Base-by-base conservation (phyloP, 2,113 vertebrate species). In the Pogona vitticeps region DNA sequence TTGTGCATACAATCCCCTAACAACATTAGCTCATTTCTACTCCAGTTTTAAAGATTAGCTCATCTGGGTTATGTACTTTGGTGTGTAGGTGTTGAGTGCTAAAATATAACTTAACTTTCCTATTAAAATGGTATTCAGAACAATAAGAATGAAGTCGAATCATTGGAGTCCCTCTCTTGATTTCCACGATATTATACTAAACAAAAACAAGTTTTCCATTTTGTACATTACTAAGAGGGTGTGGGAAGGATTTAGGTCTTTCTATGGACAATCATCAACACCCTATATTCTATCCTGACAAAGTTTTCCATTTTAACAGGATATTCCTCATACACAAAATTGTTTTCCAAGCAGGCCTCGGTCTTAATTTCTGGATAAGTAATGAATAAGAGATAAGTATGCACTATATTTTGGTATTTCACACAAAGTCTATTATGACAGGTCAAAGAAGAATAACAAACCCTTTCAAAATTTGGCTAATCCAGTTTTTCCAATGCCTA, bases 21-120 rank as follows among this genome's bases (percentile, higher is more conserved):
- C 91, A 96, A 91, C 91, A 94, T 96, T 94, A 95, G 91, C 88
- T 96, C 95, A 95, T 92, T 96, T 95, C 88, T 91, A 85, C 5
- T 0, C 80, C 83, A 82, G 86, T 92, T 86, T 93, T 92, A 70
- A 90, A 93, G 88, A 93, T 96, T 95, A 95, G 90, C 90, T 97
- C 95, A 94, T 96, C 90, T 94, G 86, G 89, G 80, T 89, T 94
- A 86, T 94, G 84, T 77, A 91, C 88, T 95, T 94, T 61, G 80
- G 90, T 94, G 89, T 36, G 31, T 92, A 96, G 94, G 90, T 96
- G 93, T 81, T 95, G 94, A 96, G 91, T 94, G 93, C 72, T 94
- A 91, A 87, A 95, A 88, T 89, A 84, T 85, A 88, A 86, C 78
- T 93, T 93, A 87, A 90, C 93, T 93, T 96, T 94, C 94, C 71